Base-by-base conservation (phyloP, 2,797 vertebrate species). In the Gymnothorax reevesii region DNA sequence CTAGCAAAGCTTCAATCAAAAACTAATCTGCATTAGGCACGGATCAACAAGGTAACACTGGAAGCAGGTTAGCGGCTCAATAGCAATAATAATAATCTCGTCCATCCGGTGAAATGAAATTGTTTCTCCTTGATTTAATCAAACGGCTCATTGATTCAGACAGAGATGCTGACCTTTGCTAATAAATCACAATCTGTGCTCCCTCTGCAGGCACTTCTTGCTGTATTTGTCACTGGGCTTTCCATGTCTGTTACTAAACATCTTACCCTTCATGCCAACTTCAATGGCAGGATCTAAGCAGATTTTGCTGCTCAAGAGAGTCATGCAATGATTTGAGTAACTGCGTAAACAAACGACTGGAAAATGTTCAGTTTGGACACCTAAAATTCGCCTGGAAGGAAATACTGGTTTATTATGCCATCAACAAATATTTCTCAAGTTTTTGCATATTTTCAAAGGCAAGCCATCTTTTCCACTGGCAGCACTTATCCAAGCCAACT, bases 111-210 rank as follows among this genome's bases (percentile, higher is more conserved):
- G 82, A 33, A 83, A 71, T n/a, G 4, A 12, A 71, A 84, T 84
- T 22, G 27, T 52, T 84, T 84, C 55, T 83, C 82, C 82, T 42
- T 62, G 25, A 83, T 59, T 55, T 55, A 80, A 80, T 80, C 7
- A 55, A 80, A 80, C n/a, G 77, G 77, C 49, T 80, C 77, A 80
- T 80, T 80, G 77, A 80, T 77, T 69, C 84, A 27, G 17, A 27
- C 55, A 62, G 1, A 84, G 64, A 57, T 42, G 57, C 88, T 94
- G 94, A 95, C 94, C 95, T 96, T 96, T 95, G 83, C 87, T 93
- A 92, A 93, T 95, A 95, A 95, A 95, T 96, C 95, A 95, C 89
- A 86, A 69, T 86, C 85, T 88, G 77, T 92, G 92, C 94, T 95
- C 91, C 33, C 89, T 91, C 93, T 94, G 95, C 94, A 94, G 94